A percentile compares a stretch with the other conserved stretches of the same genome.
These are phyloP conservation scores for Acipenser ruthenus DNA, from an alignment of 2,797 vertebrate genomes.

Conservation along the genomic window DNA sequence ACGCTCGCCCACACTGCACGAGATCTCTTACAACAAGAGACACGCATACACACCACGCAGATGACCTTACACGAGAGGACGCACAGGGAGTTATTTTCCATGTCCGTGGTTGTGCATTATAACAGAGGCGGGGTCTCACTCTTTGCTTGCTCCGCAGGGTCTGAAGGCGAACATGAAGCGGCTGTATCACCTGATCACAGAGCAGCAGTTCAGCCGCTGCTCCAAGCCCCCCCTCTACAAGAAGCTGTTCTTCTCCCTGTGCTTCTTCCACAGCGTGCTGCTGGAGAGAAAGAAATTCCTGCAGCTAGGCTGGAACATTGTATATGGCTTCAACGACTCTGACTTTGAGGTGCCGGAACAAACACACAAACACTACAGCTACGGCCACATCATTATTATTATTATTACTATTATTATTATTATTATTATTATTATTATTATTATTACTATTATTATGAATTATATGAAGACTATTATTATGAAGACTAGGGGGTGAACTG, in stretches of 20 bases:
- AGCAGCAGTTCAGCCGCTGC: constrained; percentile 67
- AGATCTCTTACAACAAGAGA: background rate
- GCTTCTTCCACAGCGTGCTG: constrained; percentile 81
- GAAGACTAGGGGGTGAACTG: too few species aligned
- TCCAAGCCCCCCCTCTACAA: constrained; percentile 58
- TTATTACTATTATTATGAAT: too few species aligned
- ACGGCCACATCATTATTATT: too few species aligned
- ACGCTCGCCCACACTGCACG: background rate
- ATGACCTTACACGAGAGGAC: background rate
- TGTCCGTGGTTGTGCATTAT: background rate
- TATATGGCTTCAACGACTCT: constrained; percentile 79
- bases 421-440: too few species aligned
- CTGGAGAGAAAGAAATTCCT: constrained; percentile 80
- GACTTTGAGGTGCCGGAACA: constrained; percentile 71
- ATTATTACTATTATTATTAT: too few species aligned
- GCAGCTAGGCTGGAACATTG: constrained; percentile 81
- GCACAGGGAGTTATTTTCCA: background rate
- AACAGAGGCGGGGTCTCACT: background rate
- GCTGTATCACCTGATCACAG: constrained; percentile 72
- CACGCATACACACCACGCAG: background rate
- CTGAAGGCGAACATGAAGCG: constrained; percentile 83
- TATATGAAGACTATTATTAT: too few species aligned
- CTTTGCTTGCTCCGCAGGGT: constrained; percentile 50
- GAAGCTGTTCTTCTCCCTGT: constrained; percentile 78
- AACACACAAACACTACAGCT: too few species aligned